Evolutionary conservation across 2,797 vertebrate genomes (phyloP).

Genomic region (Semaprochilodus insignis): DNA sequence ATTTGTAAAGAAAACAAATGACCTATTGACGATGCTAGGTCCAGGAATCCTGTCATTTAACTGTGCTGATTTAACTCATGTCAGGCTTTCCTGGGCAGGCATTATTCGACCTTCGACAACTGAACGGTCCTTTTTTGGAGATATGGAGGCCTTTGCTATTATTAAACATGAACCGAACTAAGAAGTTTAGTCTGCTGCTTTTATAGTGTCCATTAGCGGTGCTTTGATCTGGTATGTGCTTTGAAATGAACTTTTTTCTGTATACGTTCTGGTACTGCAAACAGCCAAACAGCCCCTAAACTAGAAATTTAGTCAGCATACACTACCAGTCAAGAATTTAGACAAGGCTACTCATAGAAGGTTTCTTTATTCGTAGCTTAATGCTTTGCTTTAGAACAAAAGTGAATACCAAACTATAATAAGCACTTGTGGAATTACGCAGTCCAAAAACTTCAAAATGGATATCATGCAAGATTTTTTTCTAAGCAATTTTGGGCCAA

Average conservation of each 20-base stretch:
- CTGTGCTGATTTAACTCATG: neutral
- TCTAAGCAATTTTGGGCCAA: too few relatives aligned
- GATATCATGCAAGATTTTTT: too few relatives aligned
- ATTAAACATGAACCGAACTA: constrained; percentile 11
- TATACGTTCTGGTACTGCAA: neutral
- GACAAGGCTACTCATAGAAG: too few relatives aligned
- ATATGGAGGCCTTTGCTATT: constrained; percentile 10
- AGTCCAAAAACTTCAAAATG: too few relatives aligned
- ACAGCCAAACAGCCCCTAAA: neutral
- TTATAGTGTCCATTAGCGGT: neutral
- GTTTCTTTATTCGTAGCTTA: too few relatives aligned
- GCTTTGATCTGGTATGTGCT: constrained; percentile 14
- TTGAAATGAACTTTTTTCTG: constrained; percentile 23
- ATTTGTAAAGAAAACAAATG: constrained; percentile 34
- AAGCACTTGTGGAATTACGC: too few relatives aligned
- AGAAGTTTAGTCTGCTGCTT: neutral
- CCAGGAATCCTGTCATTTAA: constrained; percentile 15
- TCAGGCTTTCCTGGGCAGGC: neutral
- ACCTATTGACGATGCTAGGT: neutral
- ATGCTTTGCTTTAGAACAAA: too few relatives aligned
- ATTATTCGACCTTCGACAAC: neutral
- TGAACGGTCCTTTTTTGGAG: constrained; percentile 40
- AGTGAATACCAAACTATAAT: too few relatives aligned
- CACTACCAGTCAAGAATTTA: too few relatives aligned
- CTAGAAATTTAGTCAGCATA: too few relatives aligned